Evolutionary conservation across 1,140 invertebrate genomes (phyloP).

Genomic region (Macrostomum lignano): DNA sequence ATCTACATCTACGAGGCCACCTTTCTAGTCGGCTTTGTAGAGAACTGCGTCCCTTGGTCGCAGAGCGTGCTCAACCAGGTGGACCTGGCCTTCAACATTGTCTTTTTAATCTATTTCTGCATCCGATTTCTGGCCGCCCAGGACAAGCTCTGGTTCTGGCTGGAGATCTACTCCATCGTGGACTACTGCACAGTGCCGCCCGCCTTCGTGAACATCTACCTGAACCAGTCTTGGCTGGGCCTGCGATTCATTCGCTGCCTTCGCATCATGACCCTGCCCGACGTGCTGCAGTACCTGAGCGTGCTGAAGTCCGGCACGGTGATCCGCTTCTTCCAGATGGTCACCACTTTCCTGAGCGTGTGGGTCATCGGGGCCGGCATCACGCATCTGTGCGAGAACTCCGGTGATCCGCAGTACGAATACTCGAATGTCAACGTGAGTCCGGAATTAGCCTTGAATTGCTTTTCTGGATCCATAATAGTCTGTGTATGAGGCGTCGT

Average conservation of each 20-base stretch:
- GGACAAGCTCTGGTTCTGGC: slow-evolving; percentile 3
- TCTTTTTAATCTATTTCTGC: slow-evolving; percentile 2
- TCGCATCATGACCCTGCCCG: slow-evolving; percentile 42
- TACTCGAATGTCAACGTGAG: slow-evolving; percentile 70
- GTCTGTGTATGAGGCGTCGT: no score
- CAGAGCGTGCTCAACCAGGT: no score
- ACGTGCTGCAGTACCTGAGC: slow-evolving; percentile 96
- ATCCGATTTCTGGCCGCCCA: slow-evolving; percentile 3
- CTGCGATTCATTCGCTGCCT: slow-evolving; percentile 8
- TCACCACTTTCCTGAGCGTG: slow-evolving; percentile 87
- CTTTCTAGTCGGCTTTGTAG: no score
- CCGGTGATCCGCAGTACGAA: slow-evolving; percentile 66
- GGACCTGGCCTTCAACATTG: slow-evolving; percentile 10
- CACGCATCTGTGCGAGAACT: slow-evolving; percentile 92
- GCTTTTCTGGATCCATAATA: no score
- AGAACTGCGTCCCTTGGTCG: no score
- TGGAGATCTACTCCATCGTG: not conserved
- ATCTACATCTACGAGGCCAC: no score
- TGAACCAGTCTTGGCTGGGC: slow-evolving; percentile 5
- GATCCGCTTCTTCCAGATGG: slow-evolving; percentile 82
- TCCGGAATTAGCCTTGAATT: no score
- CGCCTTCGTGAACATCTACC: not conserved
- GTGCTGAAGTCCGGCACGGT: slow-evolving; percentile 93
- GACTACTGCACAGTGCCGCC: slow-evolving; percentile 3
- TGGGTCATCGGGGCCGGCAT: slow-evolving; percentile 85